These are phyloP conservation scores for Heterotis niloticus DNA, from an alignment of 2,113 vertebrate genomes.

Conservation along the genomic window DNA sequence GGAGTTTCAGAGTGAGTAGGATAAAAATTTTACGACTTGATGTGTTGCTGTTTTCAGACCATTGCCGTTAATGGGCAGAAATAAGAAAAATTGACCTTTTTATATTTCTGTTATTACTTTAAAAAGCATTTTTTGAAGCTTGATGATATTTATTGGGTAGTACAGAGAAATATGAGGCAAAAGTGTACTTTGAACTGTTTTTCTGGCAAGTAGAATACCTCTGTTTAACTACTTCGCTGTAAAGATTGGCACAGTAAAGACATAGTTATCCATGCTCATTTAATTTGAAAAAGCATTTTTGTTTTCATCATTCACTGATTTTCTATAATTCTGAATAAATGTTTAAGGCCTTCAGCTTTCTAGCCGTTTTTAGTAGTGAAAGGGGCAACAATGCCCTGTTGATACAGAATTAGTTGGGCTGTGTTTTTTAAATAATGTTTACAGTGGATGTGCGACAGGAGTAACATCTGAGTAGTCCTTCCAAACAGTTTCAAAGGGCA, in stretches of 20 bases:
- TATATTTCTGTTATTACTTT: too few species aligned
- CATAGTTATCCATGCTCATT: neutral
- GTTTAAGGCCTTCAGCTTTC: neutral
- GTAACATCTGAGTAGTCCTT: neutral
- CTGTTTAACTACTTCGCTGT: neutral
- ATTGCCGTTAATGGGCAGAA: constrained; percentile 47
- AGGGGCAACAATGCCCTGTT: neutral
- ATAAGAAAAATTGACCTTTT: constrained; percentile 49
- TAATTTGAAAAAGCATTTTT: neutral
- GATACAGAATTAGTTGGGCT: constrained; percentile 10
- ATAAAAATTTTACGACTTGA: constrained; percentile 68
- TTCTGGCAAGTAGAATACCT: neutral
- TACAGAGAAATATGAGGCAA: constrained; percentile 44
- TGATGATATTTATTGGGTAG: constrained; percentile 41
- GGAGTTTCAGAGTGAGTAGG: constrained; percentile 58
- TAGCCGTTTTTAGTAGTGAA: neutral
- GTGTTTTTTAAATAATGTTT: neutral
- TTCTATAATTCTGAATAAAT: neutral
- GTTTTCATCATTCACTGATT: too few species aligned
- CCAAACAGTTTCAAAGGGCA: neutral
- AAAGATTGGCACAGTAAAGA: neutral
- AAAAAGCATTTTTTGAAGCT: too few species aligned
- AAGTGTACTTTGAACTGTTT: neutral
- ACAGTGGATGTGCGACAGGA: neutral
- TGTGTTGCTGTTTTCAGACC: constrained; percentile 62